Conservation (phyloP, 2,113 vertebrate species). For the Aramus guarauna region DNA sequence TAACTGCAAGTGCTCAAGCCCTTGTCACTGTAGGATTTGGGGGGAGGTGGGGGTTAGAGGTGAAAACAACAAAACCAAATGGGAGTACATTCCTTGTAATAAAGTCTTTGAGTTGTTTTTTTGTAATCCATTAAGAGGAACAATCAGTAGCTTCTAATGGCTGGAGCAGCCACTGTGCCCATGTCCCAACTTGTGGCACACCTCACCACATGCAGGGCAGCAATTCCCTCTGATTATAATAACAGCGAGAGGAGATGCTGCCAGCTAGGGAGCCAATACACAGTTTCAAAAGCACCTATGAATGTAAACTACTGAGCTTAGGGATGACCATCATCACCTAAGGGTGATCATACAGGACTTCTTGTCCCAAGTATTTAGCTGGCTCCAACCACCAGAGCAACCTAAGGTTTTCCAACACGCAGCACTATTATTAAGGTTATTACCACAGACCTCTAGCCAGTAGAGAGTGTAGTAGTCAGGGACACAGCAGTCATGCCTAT, state of each 20-base stretch:
- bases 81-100: not conserved
- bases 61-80: not conserved
- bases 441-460: not conserved
- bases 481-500: not conserved
- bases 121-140: not conserved
- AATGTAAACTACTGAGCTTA: not conserved
- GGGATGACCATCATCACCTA: not conserved
- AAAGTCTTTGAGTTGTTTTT: not conserved
- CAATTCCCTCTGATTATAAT: not conserved
- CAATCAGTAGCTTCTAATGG: not conserved
- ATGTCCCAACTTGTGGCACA: not conserved
- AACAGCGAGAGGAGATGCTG: not conserved
- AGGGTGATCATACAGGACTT: not conserved
- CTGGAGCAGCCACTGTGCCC: not conserved
- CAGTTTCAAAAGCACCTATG: not conserved
- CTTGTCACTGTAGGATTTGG: not conserved
- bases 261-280: not conserved
- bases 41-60: not conserved
- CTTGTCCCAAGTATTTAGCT: not conserved
- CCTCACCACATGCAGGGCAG: not conserved
- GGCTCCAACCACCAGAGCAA: not conserved
- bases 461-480: not conserved
- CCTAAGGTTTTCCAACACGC: not conserved
- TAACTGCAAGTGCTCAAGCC: not conserved
- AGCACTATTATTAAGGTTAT: not conserved